These are phyloP conservation scores for Tetrapedia diversipes DNA, from an alignment of 2,888 invertebrate species.

Conservation along the genomic window DNA sequence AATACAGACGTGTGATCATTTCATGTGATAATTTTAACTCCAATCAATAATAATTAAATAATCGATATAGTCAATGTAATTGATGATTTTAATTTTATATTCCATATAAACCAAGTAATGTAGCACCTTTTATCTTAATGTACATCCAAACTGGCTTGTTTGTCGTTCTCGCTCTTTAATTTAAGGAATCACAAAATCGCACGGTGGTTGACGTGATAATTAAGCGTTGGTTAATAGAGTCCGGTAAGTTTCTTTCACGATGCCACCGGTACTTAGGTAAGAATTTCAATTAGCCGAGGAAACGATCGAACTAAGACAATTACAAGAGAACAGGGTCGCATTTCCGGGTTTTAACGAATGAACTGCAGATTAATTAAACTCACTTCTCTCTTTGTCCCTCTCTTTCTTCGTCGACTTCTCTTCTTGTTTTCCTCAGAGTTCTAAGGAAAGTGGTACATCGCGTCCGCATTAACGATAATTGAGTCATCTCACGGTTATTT, in stretches of 20 bases:
- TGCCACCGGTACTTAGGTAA: slow-evolving; percentile 64
- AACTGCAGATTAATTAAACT: slow-evolving; percentile 76
- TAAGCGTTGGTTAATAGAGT: slow-evolving; percentile 60
- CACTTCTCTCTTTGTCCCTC: slow-evolving; percentile 54
- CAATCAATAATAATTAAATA: too few species aligned
- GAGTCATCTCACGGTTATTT: slow-evolving; percentile 72
- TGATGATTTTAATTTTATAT: too few species aligned
- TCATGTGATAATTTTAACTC: too few species aligned
- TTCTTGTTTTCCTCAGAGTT: slow-evolving; percentile 21
- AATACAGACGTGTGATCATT: too few species aligned
- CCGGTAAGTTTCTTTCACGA: slow-evolving; percentile 45
- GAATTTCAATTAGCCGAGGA: slow-evolving; percentile 74
- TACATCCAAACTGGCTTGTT: background rate
- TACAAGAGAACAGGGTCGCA: slow-evolving; percentile 73
- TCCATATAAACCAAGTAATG: background rate
- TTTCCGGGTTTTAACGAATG: slow-evolving; percentile 77
- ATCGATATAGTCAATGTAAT: too few species aligned
- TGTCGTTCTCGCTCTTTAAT: background rate
- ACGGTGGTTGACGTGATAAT: slow-evolving; percentile 52
- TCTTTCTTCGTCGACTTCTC: slow-evolving; percentile 39
- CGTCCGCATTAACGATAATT: slow-evolving; percentile 73
- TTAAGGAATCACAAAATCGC: background rate
- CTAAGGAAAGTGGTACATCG: slow-evolving; percentile 56
- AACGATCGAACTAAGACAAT: slow-evolving; percentile 75
- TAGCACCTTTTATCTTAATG: background rate